Conservation (phyloP, 2,797 vertebrate species). For the Sitta carolinensis region DNA sequence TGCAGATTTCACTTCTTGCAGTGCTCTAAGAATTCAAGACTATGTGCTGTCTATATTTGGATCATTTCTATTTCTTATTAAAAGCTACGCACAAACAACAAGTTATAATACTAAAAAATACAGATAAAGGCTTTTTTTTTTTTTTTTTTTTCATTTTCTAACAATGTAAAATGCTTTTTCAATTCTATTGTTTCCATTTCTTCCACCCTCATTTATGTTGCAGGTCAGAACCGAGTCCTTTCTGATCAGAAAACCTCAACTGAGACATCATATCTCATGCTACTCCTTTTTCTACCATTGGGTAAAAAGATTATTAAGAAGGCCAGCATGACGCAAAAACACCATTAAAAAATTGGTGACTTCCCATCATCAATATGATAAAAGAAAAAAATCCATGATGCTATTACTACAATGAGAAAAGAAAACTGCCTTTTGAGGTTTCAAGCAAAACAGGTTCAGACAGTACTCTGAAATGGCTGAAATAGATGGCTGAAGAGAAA, state of each 20-base stretch:
- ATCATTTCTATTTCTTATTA: neutral
- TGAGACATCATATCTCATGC: neutral
- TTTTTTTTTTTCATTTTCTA: neutral
- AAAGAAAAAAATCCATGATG: neutral
- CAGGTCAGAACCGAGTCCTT: neutral
- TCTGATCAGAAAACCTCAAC: neutral
- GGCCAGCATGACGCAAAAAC: neutral
- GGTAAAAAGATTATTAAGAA: neutral
- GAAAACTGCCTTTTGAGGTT: neutral
- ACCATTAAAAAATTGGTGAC: neutral
- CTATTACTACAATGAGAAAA: neutral
- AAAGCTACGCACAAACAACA: neutral
- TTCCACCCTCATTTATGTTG: neutral
- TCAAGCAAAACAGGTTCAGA: neutral
- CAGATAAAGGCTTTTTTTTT: neutral
- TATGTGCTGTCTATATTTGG: neutral
- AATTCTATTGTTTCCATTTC: neutral
- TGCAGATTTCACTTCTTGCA: neutral
- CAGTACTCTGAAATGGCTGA: neutral
- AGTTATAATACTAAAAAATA: neutral
- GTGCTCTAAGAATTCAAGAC: constrained; percentile 2
- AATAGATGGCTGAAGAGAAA: neutral
- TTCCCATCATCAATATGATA: neutral
- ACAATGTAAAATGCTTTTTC: neutral
- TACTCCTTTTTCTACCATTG: neutral